phyloP scores from a whole-genome alignment of 2,888 invertebrate species.

The Diplolepis rosae region DNA sequence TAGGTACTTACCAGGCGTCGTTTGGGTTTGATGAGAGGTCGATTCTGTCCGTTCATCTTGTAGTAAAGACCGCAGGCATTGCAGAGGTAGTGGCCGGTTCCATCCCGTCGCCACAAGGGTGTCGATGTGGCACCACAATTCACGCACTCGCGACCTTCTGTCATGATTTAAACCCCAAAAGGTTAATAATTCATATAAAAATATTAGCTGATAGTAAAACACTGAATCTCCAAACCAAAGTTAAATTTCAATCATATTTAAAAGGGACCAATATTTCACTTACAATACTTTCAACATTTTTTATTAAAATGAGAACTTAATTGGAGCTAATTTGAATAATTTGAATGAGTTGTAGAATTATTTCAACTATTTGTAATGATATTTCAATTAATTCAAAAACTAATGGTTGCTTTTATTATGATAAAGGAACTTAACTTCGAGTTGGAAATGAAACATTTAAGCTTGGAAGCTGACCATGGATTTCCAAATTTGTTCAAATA shows the following conservation, averaged over 20 bases:
- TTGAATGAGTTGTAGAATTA: too few relatives aligned
- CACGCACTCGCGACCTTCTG: conserved; percentile 82
- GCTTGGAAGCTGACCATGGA: conserved; percentile 36
- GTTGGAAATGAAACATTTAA: conserved; percentile 32
- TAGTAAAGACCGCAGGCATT: conserved; percentile 93
- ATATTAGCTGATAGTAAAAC: background rate
- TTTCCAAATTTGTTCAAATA: conserved; percentile 20
- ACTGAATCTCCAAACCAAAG: background rate
- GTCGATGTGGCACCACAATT: conserved; percentile 99
- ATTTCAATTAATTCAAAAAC: background rate
- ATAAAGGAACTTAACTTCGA: conserved; percentile 18
- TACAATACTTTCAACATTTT: too few relatives aligned
- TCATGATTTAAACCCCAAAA: conserved; percentile 25
- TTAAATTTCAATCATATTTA: too few relatives aligned
- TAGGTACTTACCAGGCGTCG: conserved; percentile 96
- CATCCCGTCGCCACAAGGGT: conserved; percentile 97
- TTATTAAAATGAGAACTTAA: too few relatives aligned
- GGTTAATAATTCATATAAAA: background rate
- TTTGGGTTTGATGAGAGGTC: conserved; percentile 99
- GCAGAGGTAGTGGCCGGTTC: conserved; percentile 94
- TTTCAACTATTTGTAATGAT: background rate
- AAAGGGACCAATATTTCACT: too few relatives aligned
- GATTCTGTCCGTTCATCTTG: conserved; percentile 99
- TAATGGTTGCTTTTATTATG: background rate
- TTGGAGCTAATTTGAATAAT: too few relatives aligned